A percentile compares a stretch with the other conserved stretches of the same genome.
phyloP scores from a whole-genome alignment of 2,797 vertebrate genomes.

The Crax fasciolata region DNA sequence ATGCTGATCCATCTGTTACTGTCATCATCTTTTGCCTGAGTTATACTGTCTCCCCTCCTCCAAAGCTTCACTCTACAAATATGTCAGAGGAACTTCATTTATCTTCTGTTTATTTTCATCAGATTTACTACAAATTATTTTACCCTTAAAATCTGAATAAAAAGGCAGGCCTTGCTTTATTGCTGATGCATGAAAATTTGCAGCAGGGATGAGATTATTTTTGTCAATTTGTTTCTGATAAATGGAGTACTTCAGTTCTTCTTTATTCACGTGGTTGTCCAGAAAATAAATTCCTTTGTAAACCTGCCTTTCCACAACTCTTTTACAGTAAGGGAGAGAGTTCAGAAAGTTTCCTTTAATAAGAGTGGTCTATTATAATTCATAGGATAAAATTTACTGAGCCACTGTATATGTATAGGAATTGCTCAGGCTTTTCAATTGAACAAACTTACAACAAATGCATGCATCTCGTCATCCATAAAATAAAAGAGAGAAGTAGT shows the following conservation, averaged over 20 bases:
- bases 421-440: not conserved
- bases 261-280: not conserved
- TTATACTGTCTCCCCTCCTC: not conserved
- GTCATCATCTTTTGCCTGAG: not conserved
- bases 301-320: not conserved
- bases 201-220: not conserved
- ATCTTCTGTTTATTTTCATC: not conserved
- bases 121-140: not conserved
- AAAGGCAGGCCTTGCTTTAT: not conserved
- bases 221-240: not conserved
- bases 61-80: not conserved
- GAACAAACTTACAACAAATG: not conserved
- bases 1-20: not conserved
- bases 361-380: not conserved
- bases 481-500: not conserved
- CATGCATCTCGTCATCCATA: not conserved
- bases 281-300: constrained; percentile 9
- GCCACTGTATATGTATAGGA: not conserved
- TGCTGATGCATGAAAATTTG: constrained; percentile 10
- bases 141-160: constrained; percentile 8
- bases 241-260: not conserved
- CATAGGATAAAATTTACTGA: not conserved
- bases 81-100: not conserved
- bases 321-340: not conserved
- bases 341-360: not conserved